Evolutionary conservation across 2,797 vertebrate genomes (phyloP), one percentile per base, ranked within the genome.

Genomic region (Myotis pilosus): DNA sequence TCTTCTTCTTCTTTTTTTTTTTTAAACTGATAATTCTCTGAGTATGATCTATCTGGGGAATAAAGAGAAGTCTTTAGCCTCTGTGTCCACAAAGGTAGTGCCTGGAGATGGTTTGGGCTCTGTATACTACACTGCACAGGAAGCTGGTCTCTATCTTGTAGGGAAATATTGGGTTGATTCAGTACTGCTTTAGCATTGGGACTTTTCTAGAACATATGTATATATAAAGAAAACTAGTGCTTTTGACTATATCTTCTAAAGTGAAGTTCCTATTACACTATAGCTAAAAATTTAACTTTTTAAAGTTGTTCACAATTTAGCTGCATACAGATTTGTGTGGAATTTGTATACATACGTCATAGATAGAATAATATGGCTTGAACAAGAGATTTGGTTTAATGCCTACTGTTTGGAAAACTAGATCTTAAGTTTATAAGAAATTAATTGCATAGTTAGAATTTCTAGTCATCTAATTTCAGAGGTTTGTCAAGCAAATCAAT

Each of bases 301-400:
- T 87, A 36, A 86, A 80, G 12, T 85, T 76, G 41, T 89, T 84
- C 51, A 90, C 57, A 95, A 49, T 83, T 95, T 23, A 87, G 57
- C 25, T 78, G 16, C n/a, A 69, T 69, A 74, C 8, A 79, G 28
- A 82, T 49, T 10, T 62, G 16, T 12, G 75, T 53, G 17, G 8
- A 47, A 49, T 87, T 89, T 91, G 68, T 23, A 44, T 71, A 79
- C 51, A 82, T 22, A 69, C 36, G 17, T 57, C 49, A 92, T 16
- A 71, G 51, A 44, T 78, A 72, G 44, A 89, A 69, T 72, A 92
- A 91, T 72, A 76, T 7, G 11, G 25, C 28, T 93, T 92, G 76
- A 74, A 69, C 7, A 75, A 84, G 71, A 91, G 16, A 49, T 94
- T 87, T 94, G 33, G 22, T 68, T 88, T 83, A 69, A 25, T 79